Percentiles rank a stretch among this genome's conserved stretches.
phyloP scores from a whole-genome alignment of 2,797 vertebrate genomes.

The Schizopygopsis malacanthus region DNA sequence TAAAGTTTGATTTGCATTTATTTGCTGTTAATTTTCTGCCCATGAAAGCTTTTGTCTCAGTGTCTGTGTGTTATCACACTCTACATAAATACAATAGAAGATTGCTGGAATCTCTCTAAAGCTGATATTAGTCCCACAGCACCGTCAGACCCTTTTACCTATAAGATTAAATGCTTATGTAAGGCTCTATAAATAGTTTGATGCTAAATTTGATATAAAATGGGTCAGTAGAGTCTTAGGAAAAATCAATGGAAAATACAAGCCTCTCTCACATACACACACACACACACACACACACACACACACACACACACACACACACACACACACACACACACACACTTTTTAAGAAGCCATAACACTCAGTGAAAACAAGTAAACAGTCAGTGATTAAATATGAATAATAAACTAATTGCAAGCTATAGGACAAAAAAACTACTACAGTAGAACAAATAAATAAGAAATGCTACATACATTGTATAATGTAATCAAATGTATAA shows the following conservation, averaged over 20 bases:
- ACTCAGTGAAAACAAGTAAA: neutral
- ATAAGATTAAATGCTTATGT: conserved; percentile 53
- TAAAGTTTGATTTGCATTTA: conserved; percentile 34
- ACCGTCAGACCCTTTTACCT: conserved; percentile 39
- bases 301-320: neutral
- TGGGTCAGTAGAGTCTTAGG: conserved; percentile 70
- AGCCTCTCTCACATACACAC: neutral
- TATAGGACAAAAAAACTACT: neutral
- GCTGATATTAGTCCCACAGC: conserved; percentile 2
- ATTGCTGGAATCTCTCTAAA: conserved; percentile 10
- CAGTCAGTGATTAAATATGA: neutral
- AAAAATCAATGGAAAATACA: conserved; percentile 9
- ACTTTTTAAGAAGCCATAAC: neutral
- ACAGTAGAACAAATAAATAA: neutral
- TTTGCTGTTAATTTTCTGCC: conserved; percentile 21
- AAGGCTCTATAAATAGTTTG: conserved; percentile 52
- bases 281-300: neutral
- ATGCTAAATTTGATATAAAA: conserved; percentile 55
- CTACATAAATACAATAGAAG: neutral
- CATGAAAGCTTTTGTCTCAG: conserved; percentile 5
- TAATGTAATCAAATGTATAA: neutral
- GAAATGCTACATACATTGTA: neutral
- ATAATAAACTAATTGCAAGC: neutral
- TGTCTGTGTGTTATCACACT: conserved; percentile 9
- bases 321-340: neutral